A percentile compares a stretch with the other conserved stretches of the same genome.
phyloP scores from a whole-genome alignment of 2,113 vertebrate species.

The Pluvianellus socialis region DNA sequence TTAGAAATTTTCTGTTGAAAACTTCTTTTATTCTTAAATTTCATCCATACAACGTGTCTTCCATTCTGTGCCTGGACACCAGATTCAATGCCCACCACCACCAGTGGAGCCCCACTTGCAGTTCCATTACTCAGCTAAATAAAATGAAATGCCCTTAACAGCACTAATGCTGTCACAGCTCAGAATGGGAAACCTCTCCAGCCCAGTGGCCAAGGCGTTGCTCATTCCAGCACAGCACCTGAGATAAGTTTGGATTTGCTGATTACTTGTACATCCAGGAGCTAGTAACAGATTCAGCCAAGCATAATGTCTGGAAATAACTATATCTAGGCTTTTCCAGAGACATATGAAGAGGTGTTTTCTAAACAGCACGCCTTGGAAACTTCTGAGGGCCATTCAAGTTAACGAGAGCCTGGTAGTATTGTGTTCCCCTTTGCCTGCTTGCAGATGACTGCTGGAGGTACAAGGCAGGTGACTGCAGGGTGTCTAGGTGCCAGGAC shows the following conservation, averaged over 20 bases:
- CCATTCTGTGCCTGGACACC: not conserved
- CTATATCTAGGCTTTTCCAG: not conserved
- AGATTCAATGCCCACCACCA: not conserved
- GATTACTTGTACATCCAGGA: not conserved
- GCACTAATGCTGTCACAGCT: not conserved
- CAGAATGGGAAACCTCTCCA: not conserved
- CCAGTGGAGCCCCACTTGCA: not conserved
- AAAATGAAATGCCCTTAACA: not conserved
- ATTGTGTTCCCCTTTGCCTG: accelerated
- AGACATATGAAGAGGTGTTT: not conserved
- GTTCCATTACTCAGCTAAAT: not conserved
- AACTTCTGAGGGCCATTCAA: not conserved
- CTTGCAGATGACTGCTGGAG: not conserved
- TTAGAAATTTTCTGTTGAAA: not conserved
- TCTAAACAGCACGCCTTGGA: not conserved
- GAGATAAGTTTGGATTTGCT: not conserved
- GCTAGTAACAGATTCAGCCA: not conserved
- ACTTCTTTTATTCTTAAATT: not conserved
- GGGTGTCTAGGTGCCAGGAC: not conserved
- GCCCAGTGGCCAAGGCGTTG: not conserved
- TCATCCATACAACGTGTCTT: not conserved
- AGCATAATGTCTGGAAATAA: not conserved
- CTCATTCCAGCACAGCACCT: not conserved
- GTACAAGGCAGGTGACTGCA: not conserved
- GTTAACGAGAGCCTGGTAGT: not conserved